A percentile compares a stretch with the other conserved stretches of the same genome.
phyloP scores from a whole-genome alignment of 2,888 invertebrate species.

The Cepaea hortensis region DNA sequence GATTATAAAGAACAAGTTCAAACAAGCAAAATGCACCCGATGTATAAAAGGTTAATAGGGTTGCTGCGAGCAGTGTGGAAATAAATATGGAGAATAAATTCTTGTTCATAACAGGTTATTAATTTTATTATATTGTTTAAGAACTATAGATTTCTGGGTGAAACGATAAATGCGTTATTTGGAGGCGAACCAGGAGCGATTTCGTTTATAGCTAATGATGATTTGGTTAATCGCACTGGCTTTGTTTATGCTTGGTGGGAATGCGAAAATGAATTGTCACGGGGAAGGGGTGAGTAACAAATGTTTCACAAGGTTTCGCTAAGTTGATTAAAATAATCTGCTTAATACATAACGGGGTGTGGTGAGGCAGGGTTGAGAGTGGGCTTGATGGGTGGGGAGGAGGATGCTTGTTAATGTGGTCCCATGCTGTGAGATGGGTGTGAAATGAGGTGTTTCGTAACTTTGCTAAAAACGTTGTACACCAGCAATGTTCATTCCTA shows the following conservation, averaged over 20 bases:
- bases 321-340: background rate
- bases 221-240: background rate
- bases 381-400: background rate
- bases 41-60: background rate
- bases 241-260: background rate
- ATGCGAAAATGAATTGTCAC: background rate
- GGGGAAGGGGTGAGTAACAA: background rate
- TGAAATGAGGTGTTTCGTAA: too few relatives aligned
- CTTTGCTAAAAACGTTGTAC: too few relatives aligned
- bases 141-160: background rate
- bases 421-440: too few relatives aligned
- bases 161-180: conserved; percentile 23
- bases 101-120: conserved; percentile 9
- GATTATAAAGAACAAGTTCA: background rate
- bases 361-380: background rate
- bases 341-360: background rate
- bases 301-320: background rate
- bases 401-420: background rate
- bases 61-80: too few relatives aligned
- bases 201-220: background rate
- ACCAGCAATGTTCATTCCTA: too few relatives aligned
- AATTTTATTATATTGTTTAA: conserved; percentile 4
- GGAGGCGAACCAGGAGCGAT: background rate
- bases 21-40: background rate
- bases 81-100: conserved; percentile 20